Conservation (phyloP, 2,888 invertebrate genomes). For the Andrena dorsata region DNA sequence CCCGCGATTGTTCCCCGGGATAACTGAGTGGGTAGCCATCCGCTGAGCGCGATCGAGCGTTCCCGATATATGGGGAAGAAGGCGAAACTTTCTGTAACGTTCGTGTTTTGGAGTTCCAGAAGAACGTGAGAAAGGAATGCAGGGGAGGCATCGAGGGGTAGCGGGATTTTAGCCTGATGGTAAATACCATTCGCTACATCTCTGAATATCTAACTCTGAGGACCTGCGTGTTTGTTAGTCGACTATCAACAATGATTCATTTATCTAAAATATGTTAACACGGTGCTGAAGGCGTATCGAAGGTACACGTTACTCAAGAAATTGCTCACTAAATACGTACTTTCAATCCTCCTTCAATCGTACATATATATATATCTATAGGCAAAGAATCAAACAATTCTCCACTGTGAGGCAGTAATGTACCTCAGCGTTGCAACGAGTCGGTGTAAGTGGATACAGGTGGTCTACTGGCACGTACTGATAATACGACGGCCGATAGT, state of each 20-base stretch:
- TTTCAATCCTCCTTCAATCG: too few relatives aligned
- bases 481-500: slow-evolving; percentile 21
- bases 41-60: not conserved
- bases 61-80: not conserved
- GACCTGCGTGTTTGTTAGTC: too few relatives aligned
- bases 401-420: too few relatives aligned
- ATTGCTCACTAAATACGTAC: too few relatives aligned
- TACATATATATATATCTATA: too few relatives aligned
- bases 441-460: slow-evolving; percentile 26
- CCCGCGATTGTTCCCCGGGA: slow-evolving; percentile 45
- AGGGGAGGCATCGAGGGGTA: not conserved
- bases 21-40: not conserved
- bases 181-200: not conserved
- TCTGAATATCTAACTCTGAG: not conserved
- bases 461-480: slow-evolving; percentile 10
- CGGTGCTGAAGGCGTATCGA: too few relatives aligned
- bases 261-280: too few relatives aligned
- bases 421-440: not conserved
- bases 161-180: not conserved
- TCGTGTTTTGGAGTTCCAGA: not conserved
- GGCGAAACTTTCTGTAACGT: slow-evolving; percentile 5
- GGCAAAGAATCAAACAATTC: too few relatives aligned
- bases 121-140: not conserved
- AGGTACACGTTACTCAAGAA: too few relatives aligned
- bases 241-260: too few relatives aligned